A percentile compares a stretch with the other conserved stretches of the same genome.
phyloP scores from a whole-genome alignment of 2,888 invertebrate species.

The Perizoma flavofasciatum region DNA sequence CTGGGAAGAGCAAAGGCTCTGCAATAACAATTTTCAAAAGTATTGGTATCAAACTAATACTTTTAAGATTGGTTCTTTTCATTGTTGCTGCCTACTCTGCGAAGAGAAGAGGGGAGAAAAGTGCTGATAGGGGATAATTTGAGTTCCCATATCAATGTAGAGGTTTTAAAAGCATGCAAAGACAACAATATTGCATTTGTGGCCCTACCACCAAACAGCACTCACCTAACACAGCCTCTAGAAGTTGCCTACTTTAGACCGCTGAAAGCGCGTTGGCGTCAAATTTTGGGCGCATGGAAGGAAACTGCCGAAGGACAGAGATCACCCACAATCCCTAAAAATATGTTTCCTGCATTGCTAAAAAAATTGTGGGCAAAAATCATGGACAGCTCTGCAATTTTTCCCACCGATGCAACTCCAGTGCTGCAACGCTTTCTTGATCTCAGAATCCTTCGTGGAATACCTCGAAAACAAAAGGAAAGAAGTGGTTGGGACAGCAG shows the following conservation, averaged over 20 bases:
- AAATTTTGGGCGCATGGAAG: slow-evolving; percentile 29
- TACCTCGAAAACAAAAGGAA: no score
- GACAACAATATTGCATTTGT: slow-evolving; percentile 32
- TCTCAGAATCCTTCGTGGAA: no score
- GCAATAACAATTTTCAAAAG: slow-evolving; percentile 5
- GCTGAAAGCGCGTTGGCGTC: slow-evolving; percentile 25
- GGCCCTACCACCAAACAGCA: slow-evolving; percentile 30
- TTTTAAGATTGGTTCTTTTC: slow-evolving; percentile 34
- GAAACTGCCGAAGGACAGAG: slow-evolving; percentile 29
- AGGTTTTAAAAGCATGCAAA: slow-evolving; percentile 29
- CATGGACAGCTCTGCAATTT: slow-evolving; percentile 31
- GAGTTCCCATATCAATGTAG: slow-evolving; percentile 30
- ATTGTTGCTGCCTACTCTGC: slow-evolving; percentile 28
- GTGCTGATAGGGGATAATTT: slow-evolving; percentile 33
- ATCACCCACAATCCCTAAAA: slow-evolving; percentile 28
- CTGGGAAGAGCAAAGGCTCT: slow-evolving; percentile 21
- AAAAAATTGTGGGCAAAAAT: slow-evolving; percentile 25
- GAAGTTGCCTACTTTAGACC: slow-evolving; percentile 34
- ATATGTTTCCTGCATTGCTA: slow-evolving; percentile 30
- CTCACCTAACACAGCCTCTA: slow-evolving; percentile 29
- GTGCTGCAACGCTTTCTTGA: slow-evolving; percentile 27
- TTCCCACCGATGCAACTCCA: slow-evolving; percentile 27
- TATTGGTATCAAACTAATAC: slow-evolving; percentile 29
- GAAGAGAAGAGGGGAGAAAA: slow-evolving; percentile 29
- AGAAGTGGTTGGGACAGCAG: no score